These are phyloP conservation scores for Huso huso DNA, from an alignment of 2,797 vertebrate species.

Conservation along the genomic window DNA sequence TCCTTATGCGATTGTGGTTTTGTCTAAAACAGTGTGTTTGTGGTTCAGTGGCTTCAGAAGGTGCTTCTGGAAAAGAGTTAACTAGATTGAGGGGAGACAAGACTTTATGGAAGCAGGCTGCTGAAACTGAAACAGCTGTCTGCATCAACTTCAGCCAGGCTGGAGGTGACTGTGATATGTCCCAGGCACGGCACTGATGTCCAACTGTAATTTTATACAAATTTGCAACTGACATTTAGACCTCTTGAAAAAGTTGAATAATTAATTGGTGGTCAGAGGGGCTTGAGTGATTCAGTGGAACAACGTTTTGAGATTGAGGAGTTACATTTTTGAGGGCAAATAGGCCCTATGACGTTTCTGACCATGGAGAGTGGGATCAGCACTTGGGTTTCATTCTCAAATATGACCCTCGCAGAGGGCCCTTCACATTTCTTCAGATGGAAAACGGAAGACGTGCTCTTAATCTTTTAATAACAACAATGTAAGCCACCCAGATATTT, in stretches of 20 bases:
- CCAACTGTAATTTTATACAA: conserved; percentile 6
- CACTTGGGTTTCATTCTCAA: not conserved
- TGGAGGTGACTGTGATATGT: not conserved
- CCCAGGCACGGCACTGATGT: conserved; percentile 1
- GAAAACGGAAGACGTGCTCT: not conserved
- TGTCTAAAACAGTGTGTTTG: too few species aligned
- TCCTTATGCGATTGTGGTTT: too few species aligned
- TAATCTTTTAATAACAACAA: not conserved
- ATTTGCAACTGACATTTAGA: conserved; percentile 1
- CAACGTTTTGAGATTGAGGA: not conserved
- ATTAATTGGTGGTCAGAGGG: not conserved
- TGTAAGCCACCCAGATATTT: conserved; percentile 1
- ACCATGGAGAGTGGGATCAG: not conserved
- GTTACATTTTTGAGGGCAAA: not conserved
- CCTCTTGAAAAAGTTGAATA: conserved; percentile 2
- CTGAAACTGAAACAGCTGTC: not conserved
- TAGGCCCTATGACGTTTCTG: not conserved
- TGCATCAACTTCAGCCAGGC: not conserved
- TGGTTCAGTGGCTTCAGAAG: too few species aligned
- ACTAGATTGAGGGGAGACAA: not conserved
- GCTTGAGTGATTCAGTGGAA: conserved; percentile 3
- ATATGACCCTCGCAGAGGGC: not conserved
- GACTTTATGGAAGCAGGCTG: not conserved
- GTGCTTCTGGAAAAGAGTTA: too few species aligned
- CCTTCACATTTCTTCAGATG: not conserved